A percentile compares a stretch with the other conserved stretches of the same genome.
Evolutionary conservation across 1,140 invertebrate species (phyloP).

Genomic region (Euwallacea fornicatus): DNA sequence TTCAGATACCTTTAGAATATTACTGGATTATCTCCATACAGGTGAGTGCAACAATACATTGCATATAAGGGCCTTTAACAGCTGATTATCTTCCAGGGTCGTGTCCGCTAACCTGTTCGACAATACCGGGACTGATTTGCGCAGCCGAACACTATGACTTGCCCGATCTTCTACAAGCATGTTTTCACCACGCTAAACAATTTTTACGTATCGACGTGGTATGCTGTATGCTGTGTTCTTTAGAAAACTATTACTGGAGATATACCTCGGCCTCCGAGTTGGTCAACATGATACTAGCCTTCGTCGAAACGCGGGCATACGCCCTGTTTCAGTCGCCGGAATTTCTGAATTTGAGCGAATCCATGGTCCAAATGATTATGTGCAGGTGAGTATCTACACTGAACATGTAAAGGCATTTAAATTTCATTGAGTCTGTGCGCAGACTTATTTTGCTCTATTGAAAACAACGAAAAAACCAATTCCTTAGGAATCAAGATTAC

Average conservation of each 20-base stretch:
- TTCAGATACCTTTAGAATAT: constrained; percentile 86
- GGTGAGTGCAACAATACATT: constrained; percentile 10
- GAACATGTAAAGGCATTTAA: too few species aligned
- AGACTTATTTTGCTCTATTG: too few species aligned
- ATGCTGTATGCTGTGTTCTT: constrained; percentile 87
- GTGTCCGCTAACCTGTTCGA: constrained; percentile 87
- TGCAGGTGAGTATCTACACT: constrained; percentile 58
- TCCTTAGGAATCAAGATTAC: too few species aligned
- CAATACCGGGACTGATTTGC: constrained; percentile 89
- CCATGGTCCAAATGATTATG: constrained; percentile 95
- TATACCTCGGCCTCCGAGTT: constrained; percentile 91
- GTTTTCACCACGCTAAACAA: constrained; percentile 94
- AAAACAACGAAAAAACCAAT: too few species aligned
- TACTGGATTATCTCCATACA: constrained; percentile 90
- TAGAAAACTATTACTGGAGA: constrained; percentile 95
- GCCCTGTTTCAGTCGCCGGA: constrained; percentile 81
- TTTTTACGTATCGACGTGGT: constrained; percentile 89
- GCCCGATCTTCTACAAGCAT: constrained; percentile 88
- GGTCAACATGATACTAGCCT: constrained; percentile 91
- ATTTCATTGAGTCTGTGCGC: too few species aligned
- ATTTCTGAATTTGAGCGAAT: constrained; percentile 86
- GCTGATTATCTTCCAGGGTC: constrained; percentile 60
- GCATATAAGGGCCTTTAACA: not conserved
- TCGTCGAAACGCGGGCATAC: constrained; percentile 82
- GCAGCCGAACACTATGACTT: constrained; percentile 93